Percentiles rank a stretch among this genome's conserved stretches.
Conservation (phyloP, 2,888 invertebrate genomes). For the Apodemia hepburni region DNA sequence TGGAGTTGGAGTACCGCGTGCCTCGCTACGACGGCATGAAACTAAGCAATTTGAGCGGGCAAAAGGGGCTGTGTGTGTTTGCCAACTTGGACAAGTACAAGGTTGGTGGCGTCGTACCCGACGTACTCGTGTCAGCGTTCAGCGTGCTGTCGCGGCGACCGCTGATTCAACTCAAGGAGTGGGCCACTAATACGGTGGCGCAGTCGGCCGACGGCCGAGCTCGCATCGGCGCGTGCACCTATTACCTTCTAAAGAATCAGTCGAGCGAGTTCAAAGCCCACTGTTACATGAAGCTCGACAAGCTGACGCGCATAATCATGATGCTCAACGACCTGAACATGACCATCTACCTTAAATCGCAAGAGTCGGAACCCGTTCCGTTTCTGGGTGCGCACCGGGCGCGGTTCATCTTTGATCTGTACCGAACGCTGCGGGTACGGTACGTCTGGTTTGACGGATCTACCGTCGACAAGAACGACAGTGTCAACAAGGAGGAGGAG, state of each 20-base stretch:
- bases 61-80: conserved; percentile 12
- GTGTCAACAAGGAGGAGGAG: neutral
- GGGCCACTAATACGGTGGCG: too few relatives aligned
- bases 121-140: conserved; percentile 17
- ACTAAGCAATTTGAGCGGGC: conserved; percentile 17
- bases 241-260: conserved; percentile 13
- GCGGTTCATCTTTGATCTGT: conserved; percentile 14
- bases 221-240: conserved; percentile 15
- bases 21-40: conserved; percentile 17
- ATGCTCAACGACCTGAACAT: conserved; percentile 13
- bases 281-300: conserved; percentile 16
- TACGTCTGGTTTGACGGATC: too few relatives aligned
- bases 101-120: conserved; percentile 4
- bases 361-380: neutral
- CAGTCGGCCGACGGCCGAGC: conserved; percentile 11
- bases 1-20: conserved; percentile 16
- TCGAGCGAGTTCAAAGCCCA: conserved; percentile 15
- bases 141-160: neutral
- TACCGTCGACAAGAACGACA: too few relatives aligned
- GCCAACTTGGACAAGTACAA: conserved; percentile 13
- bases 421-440: neutral
- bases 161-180: neutral
- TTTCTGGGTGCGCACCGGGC: conserved; percentile 11
- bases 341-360: neutral
- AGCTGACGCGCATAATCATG: conserved; percentile 15